Percentiles rank a stretch among this genome's conserved stretches.
These are phyloP conservation scores for Drosophila aldrichi DNA, from an alignment of 2,888 invertebrate genomes.

Conservation along the genomic window DNA sequence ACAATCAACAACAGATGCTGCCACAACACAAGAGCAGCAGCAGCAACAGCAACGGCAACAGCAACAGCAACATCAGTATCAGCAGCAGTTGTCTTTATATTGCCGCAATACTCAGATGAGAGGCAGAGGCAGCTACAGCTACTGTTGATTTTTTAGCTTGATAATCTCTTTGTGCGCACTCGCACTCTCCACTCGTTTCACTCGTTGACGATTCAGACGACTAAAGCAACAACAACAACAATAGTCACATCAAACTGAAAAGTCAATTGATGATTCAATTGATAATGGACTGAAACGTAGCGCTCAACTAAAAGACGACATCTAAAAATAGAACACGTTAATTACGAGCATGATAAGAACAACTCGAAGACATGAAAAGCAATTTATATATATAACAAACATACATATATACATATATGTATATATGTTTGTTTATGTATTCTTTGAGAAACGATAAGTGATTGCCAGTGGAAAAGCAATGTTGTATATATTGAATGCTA, in stretches of 20 bases:
- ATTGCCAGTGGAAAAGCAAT: slow-evolving; percentile 29
- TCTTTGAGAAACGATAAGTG: slow-evolving; percentile 10
- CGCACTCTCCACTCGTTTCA: slow-evolving; percentile 24
- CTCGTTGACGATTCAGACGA: slow-evolving; percentile 21
- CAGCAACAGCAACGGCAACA: background rate
- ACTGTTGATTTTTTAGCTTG: slow-evolving; percentile 70
- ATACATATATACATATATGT: background rate
- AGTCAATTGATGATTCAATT: slow-evolving; percentile 76
- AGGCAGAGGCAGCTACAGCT: slow-evolving; percentile 41
- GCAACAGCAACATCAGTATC: background rate
- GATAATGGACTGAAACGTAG: slow-evolving; percentile 48
- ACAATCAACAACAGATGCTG: slow-evolving; percentile 69
- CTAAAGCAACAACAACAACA: slow-evolving; percentile 17
- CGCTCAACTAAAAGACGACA: slow-evolving; percentile 52
- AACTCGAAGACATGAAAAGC: slow-evolving; percentile 28
- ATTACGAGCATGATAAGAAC: slow-evolving; percentile 65
- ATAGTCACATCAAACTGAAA: slow-evolving; percentile 40
- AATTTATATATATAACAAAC: background rate
- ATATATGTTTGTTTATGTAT: background rate
- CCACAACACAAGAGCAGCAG: slow-evolving; percentile 15
- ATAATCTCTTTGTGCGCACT: slow-evolving; percentile 58
- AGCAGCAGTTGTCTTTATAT: slow-evolving; percentile 37
- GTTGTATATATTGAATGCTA: slow-evolving; percentile 13
- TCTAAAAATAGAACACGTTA: slow-evolving; percentile 75
- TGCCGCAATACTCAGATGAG: slow-evolving; percentile 33